Base-by-base conservation (phyloP, 2,113 vertebrate species). In the Coptodon bakossiorum region DNA sequence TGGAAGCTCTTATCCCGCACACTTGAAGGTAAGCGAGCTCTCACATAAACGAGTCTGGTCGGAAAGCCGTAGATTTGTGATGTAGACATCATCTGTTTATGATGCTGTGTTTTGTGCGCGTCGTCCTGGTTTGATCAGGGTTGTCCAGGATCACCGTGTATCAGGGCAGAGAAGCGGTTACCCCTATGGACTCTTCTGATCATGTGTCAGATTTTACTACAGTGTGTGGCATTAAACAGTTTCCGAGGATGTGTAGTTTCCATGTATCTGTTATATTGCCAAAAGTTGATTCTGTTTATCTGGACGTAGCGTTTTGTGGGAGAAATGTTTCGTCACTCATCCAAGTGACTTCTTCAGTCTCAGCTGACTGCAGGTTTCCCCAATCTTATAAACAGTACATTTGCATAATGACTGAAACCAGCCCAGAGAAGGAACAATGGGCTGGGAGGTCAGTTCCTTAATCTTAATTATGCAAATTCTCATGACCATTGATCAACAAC, bases 1-100 rank as follows among this genome's bases (percentile, higher is more conserved):
- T 4, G 99, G 99, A 84, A 99, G 98, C 93, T 98, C 98, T 6
- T 99, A 98, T 27, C 98, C 99, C 31, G 43, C 97, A 57, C 98
- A 99, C 88, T 94, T 99, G 97, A 99, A 99, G 97, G 99, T 99
- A 93, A 90, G 90, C 12, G 24, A 80, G 38, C 38, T 68, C 48
- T 36, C 5, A 0, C 22, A 16, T 71, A 14, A 80, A 40, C 0
- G 1, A 78, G 19, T 5, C 9, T 11, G 17, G 16, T 54, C 4
- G 22, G 17, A 27, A 36, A 36, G 29, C 9, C 6, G 2, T 22
- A 4, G 66, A 11, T 22, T 57, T 29, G 24, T 36, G 2, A 34
- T 63, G n/a, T 43, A 12, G 8, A 13, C 13, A 12, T 17, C 61
- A 38, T 57, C 3, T 8, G 79, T 89, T 78, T 87, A 80, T 5